Percentiles rank a stretch among this genome's conserved stretches.
These are phyloP conservation scores for Tragelaphus imberbis DNA, from an alignment of 2,113 vertebrate species.

Conservation along the genomic window DNA sequence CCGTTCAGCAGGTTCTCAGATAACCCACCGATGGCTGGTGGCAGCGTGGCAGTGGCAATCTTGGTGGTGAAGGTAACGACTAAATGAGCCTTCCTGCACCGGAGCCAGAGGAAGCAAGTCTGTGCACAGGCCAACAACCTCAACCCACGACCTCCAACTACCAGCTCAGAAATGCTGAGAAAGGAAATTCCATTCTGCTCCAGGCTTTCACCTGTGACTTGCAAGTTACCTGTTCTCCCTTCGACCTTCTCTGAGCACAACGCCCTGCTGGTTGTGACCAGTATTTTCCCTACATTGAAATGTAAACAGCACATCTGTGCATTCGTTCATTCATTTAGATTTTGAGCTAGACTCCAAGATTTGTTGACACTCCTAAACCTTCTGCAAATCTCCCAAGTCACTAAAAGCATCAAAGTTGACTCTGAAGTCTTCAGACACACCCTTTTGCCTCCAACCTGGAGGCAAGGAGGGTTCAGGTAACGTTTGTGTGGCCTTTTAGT, in stretches of 20 bases:
- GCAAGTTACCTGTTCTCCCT: background rate
- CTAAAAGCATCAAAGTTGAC: background rate
- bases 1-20: background rate
- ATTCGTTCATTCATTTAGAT: background rate
- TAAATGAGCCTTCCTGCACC: background rate
- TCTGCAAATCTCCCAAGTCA: background rate
- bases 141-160: background rate
- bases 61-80: background rate
- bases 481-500: background rate
- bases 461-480: background rate
- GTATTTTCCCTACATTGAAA: background rate
- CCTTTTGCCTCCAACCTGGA: background rate
- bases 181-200: background rate
- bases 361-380: background rate
- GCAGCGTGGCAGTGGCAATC: background rate
- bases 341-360: background rate
- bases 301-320: background rate
- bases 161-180: background rate
- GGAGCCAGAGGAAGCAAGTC: background rate
- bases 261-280: background rate
- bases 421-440: background rate
- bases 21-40: background rate
- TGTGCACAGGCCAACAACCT: background rate
- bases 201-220: background rate
- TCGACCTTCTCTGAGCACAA: background rate